Evolutionary conservation across 2,888 invertebrate genomes (phyloP), one percentile per base, ranked within the genome.

Genomic region (Halictus quadricinctus): DNA sequence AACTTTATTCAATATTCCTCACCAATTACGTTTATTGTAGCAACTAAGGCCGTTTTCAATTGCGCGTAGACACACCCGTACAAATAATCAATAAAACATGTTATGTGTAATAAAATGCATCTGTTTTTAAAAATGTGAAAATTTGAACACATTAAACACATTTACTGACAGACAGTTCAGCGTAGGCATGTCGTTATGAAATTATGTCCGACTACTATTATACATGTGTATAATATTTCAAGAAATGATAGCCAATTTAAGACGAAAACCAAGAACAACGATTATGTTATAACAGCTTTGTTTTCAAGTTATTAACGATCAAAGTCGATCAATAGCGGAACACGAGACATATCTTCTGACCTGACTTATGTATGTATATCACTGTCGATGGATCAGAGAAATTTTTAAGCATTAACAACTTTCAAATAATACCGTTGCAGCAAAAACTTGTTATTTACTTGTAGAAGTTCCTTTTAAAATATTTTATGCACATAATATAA

Each of bases 231-330:
- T 7, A 46, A 21, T 21, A 21, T 18, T n/a, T 58, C 15, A 21
- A n/a, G 2, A n/a, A n/a, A 58, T 58, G 8, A 58, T 58, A 48
- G 15, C 48, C 48, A 48, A 48, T n/a, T n/a, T n/a, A 58, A 58
- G n/a, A n/a, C n/a, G 8, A n/a, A 58, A n/a, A 58, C n/a, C 54
- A 21, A 58, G 21, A n/a, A n/a, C 54, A 58, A 58, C 3, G 15
- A 58, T 58, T 58, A n/a, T 8, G 54, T n/a, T n/a, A n/a, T n/a
- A 58, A 58, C 54, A n/a, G 7, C 10, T n/a, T n/a, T n/a, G 54
- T 58, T 58, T n/a, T n/a, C n/a, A n/a, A 58, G 54, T 58, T 58
- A 58, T n/a, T n/a, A n/a, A 58, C 54, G 54, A 58, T 58, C n/a
- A 58, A 7, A 54, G 54, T 21, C 54, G 21, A 21, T 21, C 54